phyloP scores from a whole-genome alignment of 2,888 invertebrate species.

The Tenthredo distinguenda region DNA sequence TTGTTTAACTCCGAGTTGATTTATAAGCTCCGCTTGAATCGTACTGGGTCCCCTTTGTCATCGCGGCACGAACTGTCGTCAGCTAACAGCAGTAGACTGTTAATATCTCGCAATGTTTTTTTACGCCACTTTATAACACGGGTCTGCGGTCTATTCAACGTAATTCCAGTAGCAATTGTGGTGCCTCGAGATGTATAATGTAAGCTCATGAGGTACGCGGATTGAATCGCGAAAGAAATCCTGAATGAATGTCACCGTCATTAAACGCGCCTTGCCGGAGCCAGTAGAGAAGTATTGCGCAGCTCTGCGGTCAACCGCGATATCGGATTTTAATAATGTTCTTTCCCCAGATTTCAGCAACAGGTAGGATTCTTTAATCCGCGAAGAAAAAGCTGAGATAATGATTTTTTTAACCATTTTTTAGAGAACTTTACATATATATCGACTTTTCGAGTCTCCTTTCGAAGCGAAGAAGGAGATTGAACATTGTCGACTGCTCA shows the following conservation, averaged over 20 bases:
- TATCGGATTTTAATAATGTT: background rate
- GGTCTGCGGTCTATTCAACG: constrained; percentile 37
- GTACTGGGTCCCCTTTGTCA: constrained; percentile 30
- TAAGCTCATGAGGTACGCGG: constrained; percentile 46
- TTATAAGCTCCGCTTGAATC: constrained; percentile 38
- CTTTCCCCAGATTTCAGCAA: background rate
- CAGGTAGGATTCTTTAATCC: background rate
- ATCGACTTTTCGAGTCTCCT: background rate
- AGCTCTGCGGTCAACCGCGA: constrained; percentile 1
- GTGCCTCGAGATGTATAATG: constrained; percentile 48
- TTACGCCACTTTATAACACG: constrained; percentile 29
- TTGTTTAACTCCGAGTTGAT: constrained; percentile 14
- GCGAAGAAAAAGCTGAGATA: background rate
- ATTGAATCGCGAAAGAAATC: constrained; percentile 38
- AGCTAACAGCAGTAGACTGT: constrained; percentile 20
- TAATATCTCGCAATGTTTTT: constrained; percentile 41
- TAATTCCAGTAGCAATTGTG: constrained; percentile 50
- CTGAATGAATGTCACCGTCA: constrained; percentile 21
- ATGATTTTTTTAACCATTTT: background rate
- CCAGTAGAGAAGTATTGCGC: background rate
- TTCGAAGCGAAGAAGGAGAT: background rate
- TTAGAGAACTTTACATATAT: too few species aligned
- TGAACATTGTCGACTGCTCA: background rate
- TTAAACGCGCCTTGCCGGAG: constrained; percentile 16
- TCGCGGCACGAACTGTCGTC: constrained; percentile 39